Evolutionary conservation across 2,888 invertebrate species (phyloP).

Genomic region (Conus canariensis): DNA sequence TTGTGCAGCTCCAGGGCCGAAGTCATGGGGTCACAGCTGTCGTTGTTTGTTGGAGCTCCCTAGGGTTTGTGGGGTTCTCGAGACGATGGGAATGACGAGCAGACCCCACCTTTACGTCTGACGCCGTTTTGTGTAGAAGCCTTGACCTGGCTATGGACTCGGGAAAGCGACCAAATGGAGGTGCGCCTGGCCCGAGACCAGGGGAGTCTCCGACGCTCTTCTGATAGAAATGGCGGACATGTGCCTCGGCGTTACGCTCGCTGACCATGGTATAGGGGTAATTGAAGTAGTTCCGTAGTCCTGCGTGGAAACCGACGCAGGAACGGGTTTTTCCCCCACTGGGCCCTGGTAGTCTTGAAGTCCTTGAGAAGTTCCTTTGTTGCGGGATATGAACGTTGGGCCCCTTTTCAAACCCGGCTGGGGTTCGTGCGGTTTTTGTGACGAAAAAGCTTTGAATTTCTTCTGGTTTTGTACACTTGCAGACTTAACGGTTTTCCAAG

Average conservation of each 20-base stretch:
- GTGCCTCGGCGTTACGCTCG: background rate
- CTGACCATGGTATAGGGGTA: background rate
- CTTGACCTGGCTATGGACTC: background rate
- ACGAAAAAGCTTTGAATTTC: constrained; percentile 43
- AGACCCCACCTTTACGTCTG: constrained; percentile 12
- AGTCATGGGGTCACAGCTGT: background rate
- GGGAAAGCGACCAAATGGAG: constrained; percentile 17
- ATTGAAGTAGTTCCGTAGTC: background rate
- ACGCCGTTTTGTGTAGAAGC: constrained; percentile 6
- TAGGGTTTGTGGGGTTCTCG: background rate
- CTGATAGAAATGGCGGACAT: background rate
- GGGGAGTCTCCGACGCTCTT: background rate
- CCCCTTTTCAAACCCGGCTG: constrained; percentile 12
- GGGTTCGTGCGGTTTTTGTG: constrained; percentile 43
- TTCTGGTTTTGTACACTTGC: constrained; percentile 34
- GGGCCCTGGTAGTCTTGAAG: constrained; percentile 10
- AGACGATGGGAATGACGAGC: background rate
- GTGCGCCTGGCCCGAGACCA: background rate
- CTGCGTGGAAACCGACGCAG: constrained; percentile 15
- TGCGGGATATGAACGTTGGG: constrained; percentile 17
- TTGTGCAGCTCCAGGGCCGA: background rate
- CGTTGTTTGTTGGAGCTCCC: background rate
- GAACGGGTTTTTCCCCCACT: constrained; percentile 22
- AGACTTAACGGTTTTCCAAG: constrained; percentile 9
- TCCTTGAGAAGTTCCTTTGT: constrained; percentile 35